Evolutionary conservation across 2,888 invertebrate species (phyloP).

Genomic region (Sphaerophoria rueppellii): DNA sequence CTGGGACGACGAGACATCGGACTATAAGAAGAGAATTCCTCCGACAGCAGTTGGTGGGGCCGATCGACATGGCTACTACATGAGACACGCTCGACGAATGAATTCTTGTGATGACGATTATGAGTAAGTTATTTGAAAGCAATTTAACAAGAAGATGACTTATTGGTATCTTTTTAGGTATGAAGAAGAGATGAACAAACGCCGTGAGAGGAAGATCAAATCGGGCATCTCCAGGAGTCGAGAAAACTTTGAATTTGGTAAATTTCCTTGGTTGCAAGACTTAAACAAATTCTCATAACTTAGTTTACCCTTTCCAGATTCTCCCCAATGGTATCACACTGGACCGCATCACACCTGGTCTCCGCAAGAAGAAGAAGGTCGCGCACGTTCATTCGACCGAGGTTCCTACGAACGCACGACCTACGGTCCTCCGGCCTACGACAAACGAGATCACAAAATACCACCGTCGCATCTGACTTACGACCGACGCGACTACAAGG

Average conservation of each 20-base stretch:
- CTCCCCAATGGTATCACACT: constrained; percentile 81
- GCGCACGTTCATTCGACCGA: constrained; percentile 80
- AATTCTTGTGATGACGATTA: constrained; percentile 89
- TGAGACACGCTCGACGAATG: constrained; percentile 83
- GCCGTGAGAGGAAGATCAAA: constrained; percentile 80
- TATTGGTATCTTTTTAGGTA: constrained; percentile 76
- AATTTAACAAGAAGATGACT: neutral
- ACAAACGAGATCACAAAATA: constrained; percentile 79
- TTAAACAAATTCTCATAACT: neutral
- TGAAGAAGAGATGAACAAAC: constrained; percentile 79
- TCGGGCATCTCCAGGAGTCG: constrained; percentile 80
- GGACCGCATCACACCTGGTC: constrained; percentile 81
- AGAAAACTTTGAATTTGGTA: constrained; percentile 81
- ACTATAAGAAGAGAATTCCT: constrained; percentile 82
- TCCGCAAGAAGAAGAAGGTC: constrained; percentile 80
- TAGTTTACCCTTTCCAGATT: constrained; percentile 74
- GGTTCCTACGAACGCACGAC: constrained; percentile 81
- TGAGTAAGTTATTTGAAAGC: constrained; percentile 84
- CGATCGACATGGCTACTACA: constrained; percentile 82
- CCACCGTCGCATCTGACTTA: constrained; percentile 75
- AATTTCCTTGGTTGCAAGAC: neutral
- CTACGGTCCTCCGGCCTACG: constrained; percentile 82
- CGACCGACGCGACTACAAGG: constrained; percentile 77
- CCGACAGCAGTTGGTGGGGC: constrained; percentile 64
- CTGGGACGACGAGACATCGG: constrained; percentile 89